A percentile compares a stretch with the other conserved stretches of the same genome.
Evolutionary conservation across 2,797 vertebrate genomes (phyloP).

Genomic region (Menidia menidia): DNA sequence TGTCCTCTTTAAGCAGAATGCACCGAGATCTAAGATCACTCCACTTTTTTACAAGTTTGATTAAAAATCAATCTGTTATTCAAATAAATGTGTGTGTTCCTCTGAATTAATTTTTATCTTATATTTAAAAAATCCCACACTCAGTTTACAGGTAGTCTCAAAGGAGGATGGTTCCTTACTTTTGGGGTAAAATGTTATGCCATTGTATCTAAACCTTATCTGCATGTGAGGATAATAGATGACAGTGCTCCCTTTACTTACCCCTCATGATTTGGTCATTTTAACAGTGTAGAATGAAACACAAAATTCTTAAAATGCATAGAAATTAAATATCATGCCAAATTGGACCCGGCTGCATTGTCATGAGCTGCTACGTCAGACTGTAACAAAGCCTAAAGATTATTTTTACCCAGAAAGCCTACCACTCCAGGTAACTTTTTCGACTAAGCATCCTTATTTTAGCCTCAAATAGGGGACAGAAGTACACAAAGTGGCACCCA

Average conservation of each 20-base stretch:
- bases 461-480: constrained; percentile 25
- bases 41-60: not conserved
- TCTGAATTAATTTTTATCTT: no score
- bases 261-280: no score
- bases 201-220: no score
- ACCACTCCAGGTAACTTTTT: not conserved
- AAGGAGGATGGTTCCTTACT: not conserved
- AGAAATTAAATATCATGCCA: not conserved
- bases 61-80: not conserved
- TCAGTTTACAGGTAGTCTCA: not conserved
- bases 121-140: no score
- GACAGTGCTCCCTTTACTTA: no score
- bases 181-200: not conserved
- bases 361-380: not conserved
- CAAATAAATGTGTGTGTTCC: not conserved
- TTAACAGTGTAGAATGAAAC: not conserved
- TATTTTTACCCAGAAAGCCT: not conserved
- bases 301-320: not conserved
- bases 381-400: not conserved
- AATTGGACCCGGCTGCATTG: not conserved
- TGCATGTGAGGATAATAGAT: no score
- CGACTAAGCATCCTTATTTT: constrained; percentile 21
- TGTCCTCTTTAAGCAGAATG: no score
- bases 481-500: constrained; percentile 51
- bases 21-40: not conserved